phyloP scores from a whole-genome alignment of 2,888 invertebrate species.

The Leptopilina myrica region DNA sequence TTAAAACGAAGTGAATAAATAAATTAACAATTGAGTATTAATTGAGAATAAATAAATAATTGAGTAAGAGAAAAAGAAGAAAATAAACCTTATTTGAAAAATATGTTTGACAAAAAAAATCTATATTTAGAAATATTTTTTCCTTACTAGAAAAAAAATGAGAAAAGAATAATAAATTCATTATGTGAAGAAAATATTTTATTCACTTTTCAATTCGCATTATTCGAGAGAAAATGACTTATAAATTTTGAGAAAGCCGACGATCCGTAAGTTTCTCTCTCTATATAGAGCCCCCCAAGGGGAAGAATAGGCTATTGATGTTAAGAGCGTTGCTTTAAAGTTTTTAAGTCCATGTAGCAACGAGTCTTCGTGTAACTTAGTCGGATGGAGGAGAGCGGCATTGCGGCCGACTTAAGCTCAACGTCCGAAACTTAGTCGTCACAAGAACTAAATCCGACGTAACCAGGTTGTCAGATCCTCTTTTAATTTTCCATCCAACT shows the following conservation, averaged over 20 bases:
- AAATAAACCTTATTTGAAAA: too few relatives aligned
- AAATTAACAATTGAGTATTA: too few relatives aligned
- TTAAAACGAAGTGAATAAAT: too few relatives aligned
- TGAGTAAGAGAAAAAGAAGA: too few relatives aligned
- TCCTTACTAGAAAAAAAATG: too few relatives aligned
- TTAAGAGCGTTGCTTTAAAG: slow-evolving; percentile 62
- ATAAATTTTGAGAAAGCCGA: slow-evolving; percentile 52
- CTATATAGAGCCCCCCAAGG: slow-evolving; percentile 26
- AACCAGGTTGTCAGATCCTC: slow-evolving; percentile 44
- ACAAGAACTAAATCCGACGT: slow-evolving; percentile 47
- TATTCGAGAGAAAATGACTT: slow-evolving; percentile 48
- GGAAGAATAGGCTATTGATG: slow-evolving; percentile 51
- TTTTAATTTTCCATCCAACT: slow-evolving; percentile 23
- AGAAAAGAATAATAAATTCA: too few relatives aligned
- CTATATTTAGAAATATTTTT: too few relatives aligned
- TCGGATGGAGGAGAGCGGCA: slow-evolving; percentile 47
- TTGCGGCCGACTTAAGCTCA: slow-evolving; percentile 57
- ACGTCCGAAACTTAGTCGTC: slow-evolving; percentile 56
- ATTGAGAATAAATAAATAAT: too few relatives aligned
- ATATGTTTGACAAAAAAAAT: too few relatives aligned
- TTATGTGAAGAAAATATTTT: neutral
- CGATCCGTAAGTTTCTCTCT: slow-evolving; percentile 46
- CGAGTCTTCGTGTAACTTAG: slow-evolving; percentile 61
- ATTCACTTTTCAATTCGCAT: slow-evolving; percentile 37
- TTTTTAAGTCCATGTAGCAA: slow-evolving; percentile 67